phyloP scores from a whole-genome alignment of 2,113 vertebrate species.

The Larimichthys polyactis region DNA sequence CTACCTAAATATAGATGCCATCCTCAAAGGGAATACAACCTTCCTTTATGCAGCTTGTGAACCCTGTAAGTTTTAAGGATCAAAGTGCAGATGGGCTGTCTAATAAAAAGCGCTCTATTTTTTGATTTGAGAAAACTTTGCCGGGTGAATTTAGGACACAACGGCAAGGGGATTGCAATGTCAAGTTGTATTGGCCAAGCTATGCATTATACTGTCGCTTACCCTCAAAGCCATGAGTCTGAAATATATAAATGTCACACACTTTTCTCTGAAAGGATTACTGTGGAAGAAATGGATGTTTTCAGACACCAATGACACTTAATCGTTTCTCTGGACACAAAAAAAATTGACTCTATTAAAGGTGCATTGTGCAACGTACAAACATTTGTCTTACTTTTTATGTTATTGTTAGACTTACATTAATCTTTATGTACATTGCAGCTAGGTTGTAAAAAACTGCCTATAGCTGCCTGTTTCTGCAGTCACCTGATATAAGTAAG shows the following conservation, averaged over 20 bases:
- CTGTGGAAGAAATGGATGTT: constrained; percentile 67
- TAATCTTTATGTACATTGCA: constrained; percentile 22
- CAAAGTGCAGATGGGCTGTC: constrained; percentile 52
- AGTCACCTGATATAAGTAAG: constrained; percentile 6
- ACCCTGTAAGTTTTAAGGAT: constrained; percentile 55
- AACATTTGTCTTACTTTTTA: constrained; percentile 21
- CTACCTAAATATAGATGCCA: constrained; percentile 54
- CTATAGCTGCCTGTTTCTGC: constrained; percentile 10
- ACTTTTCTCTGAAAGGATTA: constrained; percentile 73
- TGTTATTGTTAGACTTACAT: constrained; percentile 23
- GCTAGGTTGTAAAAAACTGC: neutral
- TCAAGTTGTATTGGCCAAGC: constrained; percentile 68
- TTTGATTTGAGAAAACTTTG: constrained; percentile 61
- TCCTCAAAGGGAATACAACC: constrained; percentile 62
- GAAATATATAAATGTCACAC: constrained; percentile 76
- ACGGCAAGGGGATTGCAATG: constrained; percentile 72
- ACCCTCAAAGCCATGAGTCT: constrained; percentile 63
- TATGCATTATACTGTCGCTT: constrained; percentile 70
- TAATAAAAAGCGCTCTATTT: constrained; percentile 33
- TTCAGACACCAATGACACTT: constrained; percentile 63
- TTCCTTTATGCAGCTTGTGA: constrained; percentile 54
- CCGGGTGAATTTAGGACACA: constrained; percentile 60
- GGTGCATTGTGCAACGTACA: constrained; percentile 30
- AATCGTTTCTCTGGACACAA: constrained; percentile 51
- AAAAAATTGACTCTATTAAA: constrained; percentile 54